A percentile compares a stretch with the other conserved stretches of the same genome.
These are phyloP conservation scores for Delphinus delphis DNA, from an alignment of 2,113 vertebrate species.

Conservation along the genomic window DNA sequence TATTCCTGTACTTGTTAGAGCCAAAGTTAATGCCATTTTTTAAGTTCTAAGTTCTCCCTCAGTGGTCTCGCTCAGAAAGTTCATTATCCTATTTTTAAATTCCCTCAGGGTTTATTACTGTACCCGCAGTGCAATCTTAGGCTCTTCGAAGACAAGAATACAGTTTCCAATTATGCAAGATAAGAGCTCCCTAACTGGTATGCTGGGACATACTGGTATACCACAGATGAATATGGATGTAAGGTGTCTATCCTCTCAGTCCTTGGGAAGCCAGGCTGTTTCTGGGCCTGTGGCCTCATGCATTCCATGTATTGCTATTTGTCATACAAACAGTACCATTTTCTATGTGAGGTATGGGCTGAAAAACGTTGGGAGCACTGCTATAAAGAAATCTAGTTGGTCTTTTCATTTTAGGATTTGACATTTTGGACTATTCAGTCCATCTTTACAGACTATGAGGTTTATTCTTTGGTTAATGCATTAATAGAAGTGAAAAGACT, in stretches of 20 bases:
- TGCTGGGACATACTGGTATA: not conserved
- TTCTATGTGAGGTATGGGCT: not conserved
- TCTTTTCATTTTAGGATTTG: not conserved
- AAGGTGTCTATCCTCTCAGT: not conserved
- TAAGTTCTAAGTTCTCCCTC: not conserved
- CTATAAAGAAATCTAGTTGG: not conserved
- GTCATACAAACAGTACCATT: not conserved
- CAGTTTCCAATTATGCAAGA: not conserved
- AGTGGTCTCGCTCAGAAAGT: not conserved
- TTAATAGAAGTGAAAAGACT: not conserved
- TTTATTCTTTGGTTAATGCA: not conserved
- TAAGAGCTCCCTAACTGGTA: not conserved
- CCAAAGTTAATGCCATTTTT: not conserved
- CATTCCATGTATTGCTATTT: not conserved
- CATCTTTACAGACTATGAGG: not conserved
- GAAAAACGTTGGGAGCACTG: not conserved
- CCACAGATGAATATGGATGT: not conserved
- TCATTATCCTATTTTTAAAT: not conserved
- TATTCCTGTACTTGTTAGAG: not conserved
- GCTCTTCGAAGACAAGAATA: not conserved
- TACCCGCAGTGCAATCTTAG: not conserved
- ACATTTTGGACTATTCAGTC: not conserved
- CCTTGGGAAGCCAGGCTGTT: not conserved
- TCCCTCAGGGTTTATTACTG: not conserved
- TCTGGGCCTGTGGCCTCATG: not conserved